Evolutionary conservation across 2,888 invertebrate species (phyloP).

Genomic region (Philereme transversata): DNA sequence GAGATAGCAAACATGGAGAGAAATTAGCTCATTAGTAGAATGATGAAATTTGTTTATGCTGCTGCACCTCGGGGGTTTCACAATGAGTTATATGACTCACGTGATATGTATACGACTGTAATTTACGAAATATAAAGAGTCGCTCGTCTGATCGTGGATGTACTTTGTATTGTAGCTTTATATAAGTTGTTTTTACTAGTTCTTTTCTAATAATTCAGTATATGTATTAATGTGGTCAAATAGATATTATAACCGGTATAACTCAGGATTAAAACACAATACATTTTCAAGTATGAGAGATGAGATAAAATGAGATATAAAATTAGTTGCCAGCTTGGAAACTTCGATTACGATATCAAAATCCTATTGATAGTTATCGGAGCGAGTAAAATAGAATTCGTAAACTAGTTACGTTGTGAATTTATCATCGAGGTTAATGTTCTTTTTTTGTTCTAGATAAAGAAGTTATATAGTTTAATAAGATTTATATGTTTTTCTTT

Average conservation of each 20-base stretch:
- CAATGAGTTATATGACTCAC: conserved; percentile 5
- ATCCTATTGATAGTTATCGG: conserved; percentile 3
- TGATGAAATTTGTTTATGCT: conserved; percentile 8
- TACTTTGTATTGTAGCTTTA: not conserved
- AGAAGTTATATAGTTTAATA: not conserved
- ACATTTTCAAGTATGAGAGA: no score
- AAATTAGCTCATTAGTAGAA: conserved; percentile 6
- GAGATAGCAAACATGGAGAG: conserved; percentile 1
- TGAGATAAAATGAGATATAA: not conserved
- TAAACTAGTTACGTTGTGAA: not conserved
- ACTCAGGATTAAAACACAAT: no score
- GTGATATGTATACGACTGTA: not conserved
- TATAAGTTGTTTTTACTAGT: no score
- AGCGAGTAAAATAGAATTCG: not conserved
- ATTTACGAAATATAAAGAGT: no score
- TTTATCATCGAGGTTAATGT: not conserved
- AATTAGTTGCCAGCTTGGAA: not conserved
- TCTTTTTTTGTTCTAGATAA: not conserved
- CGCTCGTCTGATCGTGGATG: not conserved
- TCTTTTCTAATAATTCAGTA: no score
- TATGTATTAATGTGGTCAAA: no score
- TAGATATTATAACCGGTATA: no score
- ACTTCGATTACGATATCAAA: conserved; percentile 2
- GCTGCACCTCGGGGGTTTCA: conserved; percentile 2
- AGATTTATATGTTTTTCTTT: not conserved